Conservation (phyloP, 2,113 vertebrate species). For the Crotophaga sulcirostris region DNA sequence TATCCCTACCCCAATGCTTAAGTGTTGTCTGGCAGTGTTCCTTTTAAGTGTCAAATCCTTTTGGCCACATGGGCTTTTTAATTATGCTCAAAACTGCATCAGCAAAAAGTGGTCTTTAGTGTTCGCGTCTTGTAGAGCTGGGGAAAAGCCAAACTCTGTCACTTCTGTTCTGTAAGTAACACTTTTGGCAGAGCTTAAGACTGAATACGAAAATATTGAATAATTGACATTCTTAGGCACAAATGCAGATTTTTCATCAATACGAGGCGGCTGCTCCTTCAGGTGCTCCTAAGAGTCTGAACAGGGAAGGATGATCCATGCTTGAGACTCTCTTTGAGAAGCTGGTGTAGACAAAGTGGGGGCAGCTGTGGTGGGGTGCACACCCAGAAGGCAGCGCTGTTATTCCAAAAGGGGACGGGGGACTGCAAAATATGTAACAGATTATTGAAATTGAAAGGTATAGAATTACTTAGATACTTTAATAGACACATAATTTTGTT, state of each 20-base stretch:
- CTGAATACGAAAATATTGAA: neutral
- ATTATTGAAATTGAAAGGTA: neutral
- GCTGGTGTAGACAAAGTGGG: neutral
- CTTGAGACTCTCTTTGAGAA: neutral
- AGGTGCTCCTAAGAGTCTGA: neutral
- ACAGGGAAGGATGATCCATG: neutral
- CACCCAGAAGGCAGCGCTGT: neutral
- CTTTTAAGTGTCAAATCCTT: neutral
- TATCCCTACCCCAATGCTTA: neutral
- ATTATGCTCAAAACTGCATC: neutral
- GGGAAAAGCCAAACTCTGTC: slow-evolving; percentile 4
- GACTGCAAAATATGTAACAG: neutral
- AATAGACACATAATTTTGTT: neutral
- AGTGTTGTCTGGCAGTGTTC: neutral
- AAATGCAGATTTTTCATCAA: neutral
- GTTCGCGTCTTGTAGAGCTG: neutral
- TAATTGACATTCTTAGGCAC: neutral
- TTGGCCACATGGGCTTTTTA: neutral
- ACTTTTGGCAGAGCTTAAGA: slow-evolving; percentile 20
- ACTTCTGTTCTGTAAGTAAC: neutral
- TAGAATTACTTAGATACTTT: neutral
- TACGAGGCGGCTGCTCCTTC: neutral
- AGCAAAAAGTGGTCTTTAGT: neutral
- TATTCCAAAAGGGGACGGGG: neutral
- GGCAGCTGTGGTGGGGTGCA: neutral